phyloP scores from a whole-genome alignment of 2,888 invertebrate species.

The Watsonalla binaria region DNA sequence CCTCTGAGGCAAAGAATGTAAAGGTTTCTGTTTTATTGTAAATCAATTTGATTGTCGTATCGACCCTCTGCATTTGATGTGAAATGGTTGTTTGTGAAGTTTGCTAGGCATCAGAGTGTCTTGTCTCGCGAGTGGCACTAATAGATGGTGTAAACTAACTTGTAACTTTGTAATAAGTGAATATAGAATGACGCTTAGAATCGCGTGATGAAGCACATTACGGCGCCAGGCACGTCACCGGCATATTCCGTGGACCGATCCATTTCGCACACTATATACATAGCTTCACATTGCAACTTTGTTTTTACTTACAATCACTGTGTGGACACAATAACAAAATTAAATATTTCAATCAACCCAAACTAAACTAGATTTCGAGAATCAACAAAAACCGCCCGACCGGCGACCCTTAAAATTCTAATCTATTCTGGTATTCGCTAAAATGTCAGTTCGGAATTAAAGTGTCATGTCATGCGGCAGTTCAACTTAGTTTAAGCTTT shows the following conservation, averaged over 20 bases:
- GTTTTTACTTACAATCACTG: constrained; percentile 29
- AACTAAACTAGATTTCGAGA: background rate
- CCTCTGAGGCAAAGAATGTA: too few species aligned
- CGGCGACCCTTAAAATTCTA: background rate
- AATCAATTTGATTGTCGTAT: too few species aligned
- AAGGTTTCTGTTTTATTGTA: too few species aligned
- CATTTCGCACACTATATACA: constrained; percentile 60
- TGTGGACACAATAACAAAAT: constrained; percentile 12
- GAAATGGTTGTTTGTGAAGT: too few species aligned
- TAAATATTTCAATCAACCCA: constrained; percentile 10
- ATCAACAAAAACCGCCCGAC: background rate
- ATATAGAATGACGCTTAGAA: constrained; percentile 51
- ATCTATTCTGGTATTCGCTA: background rate
- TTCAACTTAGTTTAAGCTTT: background rate
- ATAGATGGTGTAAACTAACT: constrained; percentile 24
- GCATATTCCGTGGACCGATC: constrained; percentile 41
- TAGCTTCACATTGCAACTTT: constrained; percentile 31
- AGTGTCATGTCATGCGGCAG: constrained; percentile 2
- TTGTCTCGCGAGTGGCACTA: constrained; percentile 6
- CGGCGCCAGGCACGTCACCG: constrained; percentile 52
- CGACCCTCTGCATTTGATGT: too few species aligned
- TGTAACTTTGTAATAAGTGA: constrained; percentile 30
- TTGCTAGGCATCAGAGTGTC: too few species aligned
- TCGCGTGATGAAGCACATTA: constrained; percentile 66
- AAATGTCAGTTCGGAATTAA: constrained; percentile 2